Evolutionary conservation across 2,113 vertebrate species (phyloP), one percentile per base, ranked within the genome.

Genomic region (Oryzias curvinotus): DNA sequence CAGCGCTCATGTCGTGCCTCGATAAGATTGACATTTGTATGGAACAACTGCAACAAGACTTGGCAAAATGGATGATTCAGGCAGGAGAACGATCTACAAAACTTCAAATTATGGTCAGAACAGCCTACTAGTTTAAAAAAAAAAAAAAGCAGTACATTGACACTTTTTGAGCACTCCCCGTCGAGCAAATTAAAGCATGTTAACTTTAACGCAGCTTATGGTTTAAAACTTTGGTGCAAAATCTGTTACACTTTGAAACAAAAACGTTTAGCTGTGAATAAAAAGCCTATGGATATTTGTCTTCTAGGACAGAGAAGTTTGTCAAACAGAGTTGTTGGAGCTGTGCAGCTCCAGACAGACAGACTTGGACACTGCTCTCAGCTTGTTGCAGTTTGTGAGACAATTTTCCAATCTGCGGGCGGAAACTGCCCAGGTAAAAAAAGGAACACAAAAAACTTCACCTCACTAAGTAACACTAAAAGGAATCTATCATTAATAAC

Each of bases 351-450:
- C 88, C 62, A 90, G 75, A 57, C 91, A 91, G 81, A 73, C 80
- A 4, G 78, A 75, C 1, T 58, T 96, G 74, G 91, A 95, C 1
- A 80, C 52, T 8, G 89, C 90, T 2, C 78, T 93, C 0, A 65
- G 74, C 61, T 86, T 63, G 1, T 66, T 96, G 58, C 90, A 92
- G 44, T 92, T 83, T 67, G 50, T 82, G 55, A 79, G 93, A 57
- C 88, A 91, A 17, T 53, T 92, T 44, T 92, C 80, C 52, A 80
- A 68, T 45, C 89, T 94, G 21, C 89, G 85, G 0, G 85, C 77
- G 0, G 79, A 91, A 52, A 93, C 93, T 5, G 87, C 90, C 43
- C 93, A 94, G 94, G 95, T 97, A 81, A 52, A 54, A 54, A 50
- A 25, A 0, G 53, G 13, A 54, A 2, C 28, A 1, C 19, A 57